Evolutionary conservation across 2,113 vertebrate genomes (phyloP), one percentile per base, ranked within the genome.

Genomic region (Athene noctua): DNA sequence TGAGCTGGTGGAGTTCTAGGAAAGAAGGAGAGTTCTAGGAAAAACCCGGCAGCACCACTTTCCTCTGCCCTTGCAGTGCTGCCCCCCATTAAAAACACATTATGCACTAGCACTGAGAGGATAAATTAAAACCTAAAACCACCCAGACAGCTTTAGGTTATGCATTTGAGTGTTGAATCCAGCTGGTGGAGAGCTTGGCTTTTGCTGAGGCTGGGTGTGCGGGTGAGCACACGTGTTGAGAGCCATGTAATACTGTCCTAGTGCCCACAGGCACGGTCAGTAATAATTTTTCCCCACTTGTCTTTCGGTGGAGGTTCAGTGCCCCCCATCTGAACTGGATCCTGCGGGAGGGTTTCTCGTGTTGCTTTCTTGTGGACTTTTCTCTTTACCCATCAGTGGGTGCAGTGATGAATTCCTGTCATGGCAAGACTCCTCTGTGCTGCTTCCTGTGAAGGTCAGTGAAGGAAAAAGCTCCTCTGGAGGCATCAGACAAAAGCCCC

Each of bases 1-100:
- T 2, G 54, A 62, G 49, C 85, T 71, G 63, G 42, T 1, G 1
- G 73, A 92, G 30, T 91, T 96, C 85, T 97, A 96, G 92, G 89
- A 96, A 97, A 73, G 66, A 82, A 59, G 46, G 36, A 74, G 92
- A 88, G 6, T 95, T 95, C 94, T 97, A 94, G 92, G 89, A 96
- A 92, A 86, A 96, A 61, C 47, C 51, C 5, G 1, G 26, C 22
- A 0, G 71, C 90, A 88, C 44, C 75, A 42, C 67, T 91, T 85
- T 70, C 5, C 70, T 80, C 58, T 97, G 91, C 58, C 91, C 78
- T 42, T 59, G 58, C 57, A 66, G 58, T 0, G 0, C 83, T 94
- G 77, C 74, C 86, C 94, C 30, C 93, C 55, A 58, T 96, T 92
- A 95, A 95, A 97, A 94, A 90, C 21, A 6, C 93, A 96, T 94